Evolutionary conservation across 2,888 invertebrate species (phyloP).

Genomic region (Aradus depressus): DNA sequence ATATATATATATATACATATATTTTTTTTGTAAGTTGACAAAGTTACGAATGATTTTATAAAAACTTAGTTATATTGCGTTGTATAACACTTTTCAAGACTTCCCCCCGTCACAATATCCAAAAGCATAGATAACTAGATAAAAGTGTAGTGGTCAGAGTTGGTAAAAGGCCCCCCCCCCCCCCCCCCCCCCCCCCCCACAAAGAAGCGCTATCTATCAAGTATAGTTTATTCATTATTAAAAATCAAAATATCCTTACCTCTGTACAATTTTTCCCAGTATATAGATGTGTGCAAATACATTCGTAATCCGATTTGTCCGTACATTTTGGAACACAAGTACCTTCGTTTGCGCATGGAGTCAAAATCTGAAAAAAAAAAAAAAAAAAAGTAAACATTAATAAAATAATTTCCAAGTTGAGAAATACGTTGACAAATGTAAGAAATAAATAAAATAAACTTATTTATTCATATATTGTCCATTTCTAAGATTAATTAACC

Average conservation of each 20-base stretch:
- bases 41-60: too few relatives aligned
- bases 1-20: too few relatives aligned
- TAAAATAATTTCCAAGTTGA: background rate
- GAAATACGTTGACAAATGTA: background rate
- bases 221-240: too few relatives aligned
- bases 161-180: too few relatives aligned
- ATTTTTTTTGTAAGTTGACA: too few relatives aligned
- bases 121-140: too few relatives aligned
- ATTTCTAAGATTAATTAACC: background rate
- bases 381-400: background rate
- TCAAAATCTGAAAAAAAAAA: constrained; percentile 7
- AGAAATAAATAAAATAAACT: background rate
- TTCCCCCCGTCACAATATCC: too few relatives aligned
- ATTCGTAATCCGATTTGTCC: constrained; percentile 49
- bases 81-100: too few relatives aligned
- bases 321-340: constrained; percentile 56
- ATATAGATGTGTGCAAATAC: constrained; percentile 57
- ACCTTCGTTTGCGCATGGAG: constrained; percentile 55
- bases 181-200: too few relatives aligned
- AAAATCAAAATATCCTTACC: constrained; percentile 44
- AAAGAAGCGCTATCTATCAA: too few relatives aligned
- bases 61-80: too few relatives aligned
- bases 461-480: background rate
- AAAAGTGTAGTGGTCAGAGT: too few relatives aligned
- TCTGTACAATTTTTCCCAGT: constrained; percentile 64